These are phyloP conservation scores for Amblyjoppa fuscipennis DNA, from an alignment of 2,888 invertebrate genomes.

Conservation along the genomic window DNA sequence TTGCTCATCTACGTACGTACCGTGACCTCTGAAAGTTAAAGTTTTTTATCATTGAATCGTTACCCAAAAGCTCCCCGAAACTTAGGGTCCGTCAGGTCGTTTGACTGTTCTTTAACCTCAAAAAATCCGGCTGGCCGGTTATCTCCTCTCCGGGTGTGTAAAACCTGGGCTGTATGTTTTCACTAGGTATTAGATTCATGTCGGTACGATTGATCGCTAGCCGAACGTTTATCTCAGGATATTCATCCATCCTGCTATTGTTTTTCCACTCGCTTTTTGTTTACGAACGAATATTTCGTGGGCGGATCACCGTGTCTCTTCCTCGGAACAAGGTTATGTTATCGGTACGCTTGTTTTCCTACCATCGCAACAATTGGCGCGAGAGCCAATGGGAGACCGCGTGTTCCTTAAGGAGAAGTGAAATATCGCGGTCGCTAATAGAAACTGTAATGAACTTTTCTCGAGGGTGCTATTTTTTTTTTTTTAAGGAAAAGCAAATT, in stretches of 20 bases:
- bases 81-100: not conserved
- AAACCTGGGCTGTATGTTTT: conserved; percentile 88
- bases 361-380: not conserved
- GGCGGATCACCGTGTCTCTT: not conserved
- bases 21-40: conserved; percentile 93
- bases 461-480: no score
- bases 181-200: conserved; percentile 83
- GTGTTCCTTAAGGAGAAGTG: not conserved
- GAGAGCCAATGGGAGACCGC: not conserved
- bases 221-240: conserved; percentile 76
- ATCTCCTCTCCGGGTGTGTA: conserved; percentile 96
- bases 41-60: not conserved
- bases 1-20: conserved; percentile 94
- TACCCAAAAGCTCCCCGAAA: not conserved
- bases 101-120: conserved; percentile 87
- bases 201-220: conserved; percentile 80
- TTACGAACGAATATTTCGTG: not conserved
- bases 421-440: no score
- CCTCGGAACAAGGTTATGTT: not conserved
- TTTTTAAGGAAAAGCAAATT: no score
- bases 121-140: conserved; percentile 92
- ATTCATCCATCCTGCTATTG: conserved; percentile 69
- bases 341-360: not conserved
- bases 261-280: not conserved
- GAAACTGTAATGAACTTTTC: no score